phyloP scores from a whole-genome alignment of 2,797 vertebrate species.

The Nyctibius grandis region DNA sequence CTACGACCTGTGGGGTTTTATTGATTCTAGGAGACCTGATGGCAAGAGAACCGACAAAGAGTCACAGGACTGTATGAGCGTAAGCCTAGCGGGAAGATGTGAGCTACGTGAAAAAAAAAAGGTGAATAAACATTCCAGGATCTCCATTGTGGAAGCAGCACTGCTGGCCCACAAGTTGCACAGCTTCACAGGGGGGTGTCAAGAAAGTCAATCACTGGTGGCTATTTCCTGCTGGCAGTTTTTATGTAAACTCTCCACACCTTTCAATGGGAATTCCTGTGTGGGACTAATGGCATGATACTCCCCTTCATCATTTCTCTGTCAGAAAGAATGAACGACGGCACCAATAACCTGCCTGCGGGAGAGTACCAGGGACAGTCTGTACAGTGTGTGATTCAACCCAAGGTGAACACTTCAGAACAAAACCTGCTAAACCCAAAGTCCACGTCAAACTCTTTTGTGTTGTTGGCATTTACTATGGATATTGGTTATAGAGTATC shows the following conservation, averaged over 20 bases:
- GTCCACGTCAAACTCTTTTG: neutral
- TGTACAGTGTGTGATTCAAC: neutral
- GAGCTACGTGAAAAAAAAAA: neutral
- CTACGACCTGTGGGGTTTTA: neutral
- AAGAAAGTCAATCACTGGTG: neutral
- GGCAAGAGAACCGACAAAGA: neutral
- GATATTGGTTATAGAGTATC: neutral
- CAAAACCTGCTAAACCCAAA: neutral
- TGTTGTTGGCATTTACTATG: neutral
- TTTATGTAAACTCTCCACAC: neutral
- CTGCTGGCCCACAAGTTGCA: neutral
- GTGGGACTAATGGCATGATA: neutral
- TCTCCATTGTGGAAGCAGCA: neutral
- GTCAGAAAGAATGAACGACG: neutral
- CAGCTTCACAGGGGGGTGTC: neutral
- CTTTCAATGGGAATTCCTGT: neutral
- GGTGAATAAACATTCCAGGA: neutral
- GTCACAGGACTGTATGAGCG: neutral
- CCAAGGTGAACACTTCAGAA: neutral
- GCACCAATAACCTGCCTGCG: fast-evolving
- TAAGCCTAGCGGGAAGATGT: neutral
- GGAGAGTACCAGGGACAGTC: neutral
- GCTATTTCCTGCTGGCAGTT: neutral
- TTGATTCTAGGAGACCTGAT: neutral
- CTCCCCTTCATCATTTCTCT: neutral